A percentile compares a stretch with the other conserved stretches of the same genome.
phyloP scores from a whole-genome alignment of 2,797 vertebrate genomes.

The Pygocentrus nattereri region DNA sequence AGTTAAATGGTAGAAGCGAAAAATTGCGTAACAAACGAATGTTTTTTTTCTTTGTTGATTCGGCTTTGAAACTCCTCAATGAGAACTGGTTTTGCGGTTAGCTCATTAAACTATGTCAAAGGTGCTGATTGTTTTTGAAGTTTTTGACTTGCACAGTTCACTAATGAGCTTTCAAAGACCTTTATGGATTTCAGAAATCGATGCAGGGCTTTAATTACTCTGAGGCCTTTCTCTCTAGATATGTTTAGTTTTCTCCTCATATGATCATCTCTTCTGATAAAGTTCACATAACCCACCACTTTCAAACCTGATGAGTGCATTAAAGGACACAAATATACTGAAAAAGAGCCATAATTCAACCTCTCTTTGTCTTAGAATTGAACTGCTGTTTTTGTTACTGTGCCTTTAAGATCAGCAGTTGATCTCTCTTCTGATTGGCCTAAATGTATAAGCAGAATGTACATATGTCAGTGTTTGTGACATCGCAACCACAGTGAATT shows the following conservation, averaged over 20 bases:
- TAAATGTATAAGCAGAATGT: background rate
- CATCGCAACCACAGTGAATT: too few species aligned
- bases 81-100: background rate
- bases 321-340: too few species aligned
- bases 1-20: slow-evolving; percentile 22
- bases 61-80: slow-evolving; percentile 22
- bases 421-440: too few species aligned
- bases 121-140: slow-evolving; percentile 4
- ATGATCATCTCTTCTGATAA: background rate
- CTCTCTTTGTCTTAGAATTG: too few species aligned
- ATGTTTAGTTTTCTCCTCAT: background rate
- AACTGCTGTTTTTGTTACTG: too few species aligned
- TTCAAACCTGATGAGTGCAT: background rate
- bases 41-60: slow-evolving; percentile 17
- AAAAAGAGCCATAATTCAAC: too few species aligned
- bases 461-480: background rate
- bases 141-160: background rate
- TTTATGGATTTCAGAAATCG: background rate
- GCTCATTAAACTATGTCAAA: background rate
- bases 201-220: background rate
- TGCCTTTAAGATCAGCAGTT: too few species aligned
- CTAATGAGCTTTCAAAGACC: background rate
- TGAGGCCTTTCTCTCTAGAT: background rate
- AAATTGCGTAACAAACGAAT: background rate
- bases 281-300: background rate